phyloP scores from a whole-genome alignment of 2,797 vertebrate species.

The Gallinago nigripennis region DNA sequence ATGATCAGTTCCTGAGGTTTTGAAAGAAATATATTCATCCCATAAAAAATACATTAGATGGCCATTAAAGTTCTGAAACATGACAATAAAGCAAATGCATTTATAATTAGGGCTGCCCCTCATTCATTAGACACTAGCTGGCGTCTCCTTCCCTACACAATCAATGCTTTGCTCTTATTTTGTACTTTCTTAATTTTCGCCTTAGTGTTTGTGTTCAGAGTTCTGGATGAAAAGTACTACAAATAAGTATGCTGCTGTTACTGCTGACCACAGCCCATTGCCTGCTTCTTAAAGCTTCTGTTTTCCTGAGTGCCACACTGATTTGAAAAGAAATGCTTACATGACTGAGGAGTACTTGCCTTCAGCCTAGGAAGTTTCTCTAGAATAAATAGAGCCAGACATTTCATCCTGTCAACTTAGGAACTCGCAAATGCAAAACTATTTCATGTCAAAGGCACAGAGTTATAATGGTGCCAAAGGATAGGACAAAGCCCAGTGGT shows the following conservation, averaged over 20 bases:
- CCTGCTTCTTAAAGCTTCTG: neutral
- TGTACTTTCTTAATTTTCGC: conserved; percentile 5
- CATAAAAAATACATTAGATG: conserved; percentile 54
- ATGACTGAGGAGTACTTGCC: neutral
- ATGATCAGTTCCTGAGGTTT: conserved; percentile 24
- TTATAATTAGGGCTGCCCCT: conserved; percentile 12
- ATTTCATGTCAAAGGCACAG: neutral
- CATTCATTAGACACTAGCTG: conserved; percentile 23
- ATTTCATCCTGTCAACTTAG: neutral
- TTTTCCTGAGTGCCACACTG: neutral
- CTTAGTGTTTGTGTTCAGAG: neutral
- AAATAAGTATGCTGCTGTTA: neutral
- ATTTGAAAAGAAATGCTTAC: conserved; percentile 6
- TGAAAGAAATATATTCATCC: conserved; percentile 9
- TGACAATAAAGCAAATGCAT: conserved; percentile 31
- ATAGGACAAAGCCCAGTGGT: neutral
- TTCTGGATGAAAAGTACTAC: neutral
- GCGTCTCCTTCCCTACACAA: conserved; percentile 1
- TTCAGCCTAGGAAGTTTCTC: neutral
- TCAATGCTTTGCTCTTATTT: conserved; percentile 15
- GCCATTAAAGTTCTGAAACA: conserved; percentile 45
- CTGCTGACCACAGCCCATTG: neutral
- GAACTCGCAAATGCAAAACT: neutral
- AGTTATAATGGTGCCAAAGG: neutral
- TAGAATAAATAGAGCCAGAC: neutral